Conservation (phyloP, 2,113 vertebrate species). For the Psilopogon haemacephalus region DNA sequence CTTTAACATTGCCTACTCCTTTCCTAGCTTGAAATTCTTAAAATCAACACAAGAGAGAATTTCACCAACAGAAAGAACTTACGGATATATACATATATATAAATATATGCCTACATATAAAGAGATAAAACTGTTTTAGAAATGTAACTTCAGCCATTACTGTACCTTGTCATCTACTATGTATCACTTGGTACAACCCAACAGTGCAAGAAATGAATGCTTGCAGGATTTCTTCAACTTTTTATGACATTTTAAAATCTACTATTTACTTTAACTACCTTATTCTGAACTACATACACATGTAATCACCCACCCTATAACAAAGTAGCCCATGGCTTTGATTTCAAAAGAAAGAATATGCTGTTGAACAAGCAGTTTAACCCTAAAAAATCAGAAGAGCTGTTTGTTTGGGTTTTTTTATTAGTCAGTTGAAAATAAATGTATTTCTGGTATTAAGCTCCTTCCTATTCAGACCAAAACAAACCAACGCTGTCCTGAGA, state of each 20-base stretch:
- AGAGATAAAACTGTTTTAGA: not conserved
- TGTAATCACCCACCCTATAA: not conserved
- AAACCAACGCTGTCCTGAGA: conserved; percentile 41
- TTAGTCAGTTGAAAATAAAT: conserved; percentile 30
- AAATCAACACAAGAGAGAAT: not conserved
- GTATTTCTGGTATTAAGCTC: not conserved
- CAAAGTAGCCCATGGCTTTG: not conserved
- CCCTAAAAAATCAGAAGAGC: too few relatives aligned
- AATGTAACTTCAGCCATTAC: not conserved
- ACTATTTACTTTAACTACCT: not conserved
- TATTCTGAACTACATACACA: not conserved
- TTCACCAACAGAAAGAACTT: not conserved
- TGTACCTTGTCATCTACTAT: not conserved
- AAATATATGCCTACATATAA: too few relatives aligned
- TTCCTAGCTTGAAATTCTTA: not conserved
- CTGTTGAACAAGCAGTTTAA: not conserved
- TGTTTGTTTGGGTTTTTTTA: too few relatives aligned
- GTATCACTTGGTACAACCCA: not conserved
- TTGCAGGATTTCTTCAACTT: not conserved
- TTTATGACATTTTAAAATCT: not conserved
- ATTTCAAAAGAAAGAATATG: not conserved
- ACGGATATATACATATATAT: too few relatives aligned
- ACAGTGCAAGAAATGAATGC: not conserved
- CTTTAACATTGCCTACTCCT: not conserved
- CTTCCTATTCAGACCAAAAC: conserved; percentile 36